Base-by-base conservation (phyloP, 2,797 vertebrate genomes). In the Garrulus glandarius region DNA sequence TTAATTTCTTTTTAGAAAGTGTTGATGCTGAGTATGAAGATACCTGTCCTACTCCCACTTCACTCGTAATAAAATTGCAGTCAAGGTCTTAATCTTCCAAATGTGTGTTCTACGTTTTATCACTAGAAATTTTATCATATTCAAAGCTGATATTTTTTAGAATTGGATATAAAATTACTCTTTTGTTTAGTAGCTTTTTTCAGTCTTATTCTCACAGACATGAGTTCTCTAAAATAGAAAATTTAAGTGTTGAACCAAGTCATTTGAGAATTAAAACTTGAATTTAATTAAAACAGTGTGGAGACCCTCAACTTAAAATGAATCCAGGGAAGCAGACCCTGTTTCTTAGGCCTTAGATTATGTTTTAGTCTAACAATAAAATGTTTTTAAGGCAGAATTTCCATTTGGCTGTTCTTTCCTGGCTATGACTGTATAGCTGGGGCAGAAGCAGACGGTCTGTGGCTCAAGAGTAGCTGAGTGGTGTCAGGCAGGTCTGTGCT, bases 351-450 rank as follows among this genome's bases (percentile, higher is more conserved):
- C 24, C 26, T 61, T 61, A 41, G 46, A 16, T 32, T 30, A 6
- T 60, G 19, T 70, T 85, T 72, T 50, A 26, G 21, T 61, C 7
- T 43, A 59, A 50, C 19, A 83, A 12, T 12, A 27, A 55, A 56
- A 29, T 69, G 27, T 60, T 82, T 74, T 69, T 47, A 63, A 84
- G 63, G 32, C 11, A 26, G 20, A 21, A 12, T 75, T 70, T 36
- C 7, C 16, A 23, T 59, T 34, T 55, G 39, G 6, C 39, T 24
- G 23, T 72, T 78, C 23, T 30, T 39, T 53, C 87, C 27, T 74
- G n/a, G 18, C 50, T 50, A 0, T 60, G 29, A 6, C 23, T 50
- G 5, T 52, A 1, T 14, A 41, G 27, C 39, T 50, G 3, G 1
- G n/a, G 34, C 27, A 37, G 71, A 65, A 71, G 53, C 43, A 68